These are phyloP conservation scores for Cryptotis parvus DNA, from an alignment of 2,113 vertebrate species.

Conservation along the genomic window DNA sequence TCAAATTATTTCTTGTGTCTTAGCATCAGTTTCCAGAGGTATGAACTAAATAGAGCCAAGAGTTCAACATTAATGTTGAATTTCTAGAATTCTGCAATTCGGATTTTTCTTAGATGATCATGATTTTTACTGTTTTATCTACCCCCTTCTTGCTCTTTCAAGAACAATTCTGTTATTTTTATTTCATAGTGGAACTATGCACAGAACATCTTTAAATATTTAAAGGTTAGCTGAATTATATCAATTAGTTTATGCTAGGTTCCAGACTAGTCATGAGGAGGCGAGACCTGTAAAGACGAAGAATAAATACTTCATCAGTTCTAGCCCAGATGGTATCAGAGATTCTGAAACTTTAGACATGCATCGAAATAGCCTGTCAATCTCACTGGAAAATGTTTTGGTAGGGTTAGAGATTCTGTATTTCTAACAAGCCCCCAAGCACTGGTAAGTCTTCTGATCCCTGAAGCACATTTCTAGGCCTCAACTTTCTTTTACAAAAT, in stretches of 20 bases:
- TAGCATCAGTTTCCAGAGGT: slow-evolving; percentile 29
- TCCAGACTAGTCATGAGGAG: not conserved
- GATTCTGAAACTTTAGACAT: slow-evolving; percentile 1
- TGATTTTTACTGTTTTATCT: not conserved
- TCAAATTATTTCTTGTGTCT: not conserved
- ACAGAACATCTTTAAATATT: not conserved
- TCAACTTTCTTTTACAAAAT: not conserved
- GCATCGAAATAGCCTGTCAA: not conserved
- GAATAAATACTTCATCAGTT: not conserved
- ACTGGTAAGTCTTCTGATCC: not conserved
- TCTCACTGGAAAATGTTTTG: not conserved
- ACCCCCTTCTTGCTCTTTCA: not conserved
- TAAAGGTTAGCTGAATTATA: not conserved
- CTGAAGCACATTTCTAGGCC: not conserved
- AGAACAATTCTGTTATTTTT: not conserved
- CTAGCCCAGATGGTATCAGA: not conserved
- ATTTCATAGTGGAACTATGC: not conserved
- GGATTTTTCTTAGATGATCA: slow-evolving; percentile 8
- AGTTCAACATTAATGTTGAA: slow-evolving; percentile 23
- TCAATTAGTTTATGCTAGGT: not conserved
- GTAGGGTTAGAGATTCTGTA: not conserved
- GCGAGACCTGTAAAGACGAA: not conserved
- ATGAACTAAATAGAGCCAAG: not conserved
- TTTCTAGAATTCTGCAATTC: slow-evolving; percentile 5
- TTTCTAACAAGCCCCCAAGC: slow-evolving; percentile 18